Evolutionary conservation across 2,113 vertebrate species (phyloP).

Genomic region (Falco punctatus): DNA sequence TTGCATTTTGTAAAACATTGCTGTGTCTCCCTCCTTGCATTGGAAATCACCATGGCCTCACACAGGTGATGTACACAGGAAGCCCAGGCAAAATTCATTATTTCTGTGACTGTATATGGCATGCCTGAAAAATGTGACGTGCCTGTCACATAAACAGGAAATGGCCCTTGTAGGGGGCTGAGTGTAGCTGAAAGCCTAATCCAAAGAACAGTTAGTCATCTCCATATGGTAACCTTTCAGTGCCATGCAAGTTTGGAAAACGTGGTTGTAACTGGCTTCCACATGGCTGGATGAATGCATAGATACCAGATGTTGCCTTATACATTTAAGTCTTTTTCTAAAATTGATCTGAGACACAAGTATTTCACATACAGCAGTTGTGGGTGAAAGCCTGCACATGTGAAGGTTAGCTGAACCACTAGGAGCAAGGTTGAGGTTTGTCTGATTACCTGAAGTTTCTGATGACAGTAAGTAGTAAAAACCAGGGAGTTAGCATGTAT

Average conservation of each 20-base stretch:
- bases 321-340: neutral
- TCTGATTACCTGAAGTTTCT: neutral
- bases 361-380: neutral
- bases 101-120: neutral
- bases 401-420: neutral
- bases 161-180: neutral
- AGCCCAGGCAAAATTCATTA: neutral
- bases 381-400: neutral
- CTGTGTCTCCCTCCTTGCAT: neutral
- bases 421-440: neutral
- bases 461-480: neutral
- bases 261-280: neutral
- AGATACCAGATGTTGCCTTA: neutral
- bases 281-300: neutral
- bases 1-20: neutral
- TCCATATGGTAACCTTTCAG: neutral
- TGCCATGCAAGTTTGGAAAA: neutral
- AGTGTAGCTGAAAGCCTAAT: neutral
- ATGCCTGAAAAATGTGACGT: neutral
- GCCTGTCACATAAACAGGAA: conserved; percentile 9
- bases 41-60: neutral
- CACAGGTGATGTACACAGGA: neutral
- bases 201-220: neutral
- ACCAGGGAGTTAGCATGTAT: neutral
- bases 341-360: neutral